phyloP scores from a whole-genome alignment of 2,888 invertebrate genomes.

The Acronicta alni region DNA sequence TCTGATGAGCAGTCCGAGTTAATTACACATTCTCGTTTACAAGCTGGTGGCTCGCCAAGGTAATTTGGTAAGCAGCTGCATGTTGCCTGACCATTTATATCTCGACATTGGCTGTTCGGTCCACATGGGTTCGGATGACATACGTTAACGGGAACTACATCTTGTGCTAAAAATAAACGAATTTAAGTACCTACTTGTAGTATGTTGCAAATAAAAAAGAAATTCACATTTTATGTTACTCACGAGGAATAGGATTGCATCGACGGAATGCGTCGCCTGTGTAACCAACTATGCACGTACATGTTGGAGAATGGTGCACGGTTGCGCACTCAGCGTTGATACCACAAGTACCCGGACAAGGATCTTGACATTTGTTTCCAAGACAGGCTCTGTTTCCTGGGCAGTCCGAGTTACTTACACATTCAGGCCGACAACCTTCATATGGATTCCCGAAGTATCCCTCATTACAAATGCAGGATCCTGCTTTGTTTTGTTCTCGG shows the following conservation, averaged over 20 bases:
- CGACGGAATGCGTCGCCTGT: slow-evolving; percentile 90
- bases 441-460: slow-evolving; percentile 94
- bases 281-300: slow-evolving; percentile 91
- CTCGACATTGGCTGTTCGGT: slow-evolving; percentile 90
- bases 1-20: slow-evolving; percentile 91
- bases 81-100: slow-evolving; percentile 89
- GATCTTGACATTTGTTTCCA: slow-evolving; percentile 93
- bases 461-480: slow-evolving; percentile 92
- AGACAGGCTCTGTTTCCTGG: slow-evolving; percentile 92
- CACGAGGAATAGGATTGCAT: slow-evolving; percentile 81
- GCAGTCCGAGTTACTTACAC: slow-evolving; percentile 92
- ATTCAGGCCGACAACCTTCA: slow-evolving; percentile 93
- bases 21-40: slow-evolving; percentile 91
- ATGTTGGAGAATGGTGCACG: slow-evolving; percentile 92
- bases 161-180: slow-evolving; percentile 74
- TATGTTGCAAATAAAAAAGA: neutral
- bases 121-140: slow-evolving; percentile 91
- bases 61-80: slow-evolving; percentile 92
- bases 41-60: slow-evolving; percentile 91
- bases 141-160: slow-evolving; percentile 77
- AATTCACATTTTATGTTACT: slow-evolving; percentile 56
- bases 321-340: slow-evolving; percentile 92
- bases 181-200: neutral
- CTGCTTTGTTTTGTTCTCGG: slow-evolving; percentile 91
- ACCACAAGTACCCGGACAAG: slow-evolving; percentile 94